Evolutionary conservation across 2,888 invertebrate species (phyloP), one percentile per base, ranked within the genome.

Genomic region (Hemaris fuciformis): DNA sequence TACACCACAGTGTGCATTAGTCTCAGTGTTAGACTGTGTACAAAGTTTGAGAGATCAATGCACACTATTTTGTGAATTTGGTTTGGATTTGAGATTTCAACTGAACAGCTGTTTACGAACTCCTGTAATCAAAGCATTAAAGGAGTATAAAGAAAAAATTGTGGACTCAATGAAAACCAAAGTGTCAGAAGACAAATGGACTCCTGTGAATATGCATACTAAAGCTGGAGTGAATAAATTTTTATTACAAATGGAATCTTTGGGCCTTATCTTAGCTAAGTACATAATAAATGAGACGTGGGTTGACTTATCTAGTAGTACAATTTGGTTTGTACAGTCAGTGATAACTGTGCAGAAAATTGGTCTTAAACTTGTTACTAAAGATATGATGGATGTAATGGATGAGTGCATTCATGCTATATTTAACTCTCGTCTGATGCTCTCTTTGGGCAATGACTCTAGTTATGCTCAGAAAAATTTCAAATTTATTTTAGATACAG

Each of bases 51-150:
- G 97, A 73, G 94, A 93, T 64, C 96, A 97, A 76, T 97, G 96
- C 71, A 78, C 72, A 65, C 75, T 91, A 72, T 88, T 93, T 78
- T 95, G 93, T 78, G 92, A 95, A 75, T 91, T 94, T 73, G 99
- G 99, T 1, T 93, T 99, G 74, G 99, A 99, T 90, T 93, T 99
- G 63, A 95, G 96, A 68, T 99, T 98, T 85, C 97, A 98, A 81
- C 93, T 99, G 73, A 97, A 99, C 80, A 96, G 97, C 23, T 94
- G 97, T 66, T 89, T 99, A 64, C 94, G 97, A 66, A 94, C 94
- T 10, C 96, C 97, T 0, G 91, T 98, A 58, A 95, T 94, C 46
- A 95, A 95, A 85, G 95, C 96, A 22, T 89, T 98, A 64, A 94
- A 94, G 71, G 97, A 97, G 73, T 95, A 96, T 56, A 95, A 95